Evolutionary conservation across 2,888 invertebrate genomes (phyloP).

Genomic region (Mellilla xanthometata): DNA sequence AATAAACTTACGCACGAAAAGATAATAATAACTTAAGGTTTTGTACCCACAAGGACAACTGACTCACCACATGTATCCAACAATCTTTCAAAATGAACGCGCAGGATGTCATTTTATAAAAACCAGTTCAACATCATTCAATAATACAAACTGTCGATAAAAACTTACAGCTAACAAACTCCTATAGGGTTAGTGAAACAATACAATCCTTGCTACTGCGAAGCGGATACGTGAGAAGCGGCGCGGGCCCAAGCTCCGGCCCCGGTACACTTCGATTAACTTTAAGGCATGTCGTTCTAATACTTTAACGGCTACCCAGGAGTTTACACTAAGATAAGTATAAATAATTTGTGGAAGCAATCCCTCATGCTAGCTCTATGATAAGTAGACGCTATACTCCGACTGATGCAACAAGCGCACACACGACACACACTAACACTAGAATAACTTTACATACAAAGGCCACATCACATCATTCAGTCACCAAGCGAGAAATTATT

Average conservation of each 20-base stretch:
- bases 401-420: constrained; percentile 75
- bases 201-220: constrained; percentile 52
- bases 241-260: constrained; percentile 49
- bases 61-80: constrained; percentile 59
- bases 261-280: constrained; percentile 36
- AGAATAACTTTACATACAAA: constrained; percentile 74
- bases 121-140: constrained; percentile 67
- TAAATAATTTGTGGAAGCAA: constrained; percentile 72
- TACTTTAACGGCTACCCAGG: constrained; percentile 63
- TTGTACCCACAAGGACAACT: constrained; percentile 79
- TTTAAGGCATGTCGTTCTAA: constrained; percentile 68
- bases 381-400: constrained; percentile 60
- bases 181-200: constrained; percentile 54
- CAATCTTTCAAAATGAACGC: constrained; percentile 65
- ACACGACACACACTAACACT: constrained; percentile 66
- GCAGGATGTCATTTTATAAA: constrained; percentile 76
- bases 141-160: constrained; percentile 76
- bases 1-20: constrained; percentile 58
- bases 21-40: constrained; percentile 68
- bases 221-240: constrained; percentile 60
- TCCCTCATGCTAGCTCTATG: constrained; percentile 50
- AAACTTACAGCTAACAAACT: constrained; percentile 76
- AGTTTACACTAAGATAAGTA: constrained; percentile 54
- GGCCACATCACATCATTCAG: constrained; percentile 82
- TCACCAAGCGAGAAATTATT: constrained; percentile 76